phyloP scores from a whole-genome alignment of 2,888 invertebrate genomes.

The Drosophila prostipennis region DNA sequence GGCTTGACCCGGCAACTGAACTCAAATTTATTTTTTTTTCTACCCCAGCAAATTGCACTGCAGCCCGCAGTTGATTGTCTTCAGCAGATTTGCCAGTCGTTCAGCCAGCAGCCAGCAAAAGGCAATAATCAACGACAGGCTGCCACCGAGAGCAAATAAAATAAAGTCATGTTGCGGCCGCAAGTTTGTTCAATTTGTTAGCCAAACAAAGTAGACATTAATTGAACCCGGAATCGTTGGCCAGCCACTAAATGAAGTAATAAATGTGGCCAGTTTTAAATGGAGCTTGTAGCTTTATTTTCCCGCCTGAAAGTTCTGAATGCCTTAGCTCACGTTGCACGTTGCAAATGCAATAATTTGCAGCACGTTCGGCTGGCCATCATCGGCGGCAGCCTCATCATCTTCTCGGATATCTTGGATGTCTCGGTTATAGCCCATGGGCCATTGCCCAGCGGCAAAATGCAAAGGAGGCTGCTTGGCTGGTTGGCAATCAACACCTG shows the following conservation, averaged over 20 bases:
- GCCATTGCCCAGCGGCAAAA: conserved; percentile 37
- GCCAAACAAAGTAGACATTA: conserved; percentile 70
- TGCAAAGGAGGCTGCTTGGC: conserved; percentile 30
- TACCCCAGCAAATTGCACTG: conserved; percentile 71
- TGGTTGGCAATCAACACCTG: conserved; percentile 81
- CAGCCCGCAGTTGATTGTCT: conserved; percentile 66
- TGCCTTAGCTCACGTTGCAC: conserved; percentile 57
- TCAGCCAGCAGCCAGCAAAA: conserved; percentile 10
- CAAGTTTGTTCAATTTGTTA: conserved; percentile 74
- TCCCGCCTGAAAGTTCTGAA: neutral
- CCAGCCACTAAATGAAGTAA: conserved; percentile 48
- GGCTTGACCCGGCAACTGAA: conserved; percentile 72
- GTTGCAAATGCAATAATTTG: conserved; percentile 83
- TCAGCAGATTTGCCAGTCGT: conserved; percentile 31
- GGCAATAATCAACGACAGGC: conserved; percentile 40
- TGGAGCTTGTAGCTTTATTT: neutral
- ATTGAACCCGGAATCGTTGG: conserved; percentile 67
- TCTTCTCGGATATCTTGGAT: conserved; percentile 19
- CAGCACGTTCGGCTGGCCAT: conserved; percentile 78
- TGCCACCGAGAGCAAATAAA: conserved; percentile 40
- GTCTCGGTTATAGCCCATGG: conserved; percentile 9
- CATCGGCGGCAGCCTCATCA: conserved; percentile 34
- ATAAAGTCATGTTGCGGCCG: conserved; percentile 71
- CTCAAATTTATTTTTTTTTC: conserved; percentile 64
- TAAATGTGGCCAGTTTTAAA: conserved; percentile 7